Percentiles rank a stretch among this genome's conserved stretches.
Conservation (phyloP, 2,797 vertebrate genomes). For the Delichon dasypus region DNA sequence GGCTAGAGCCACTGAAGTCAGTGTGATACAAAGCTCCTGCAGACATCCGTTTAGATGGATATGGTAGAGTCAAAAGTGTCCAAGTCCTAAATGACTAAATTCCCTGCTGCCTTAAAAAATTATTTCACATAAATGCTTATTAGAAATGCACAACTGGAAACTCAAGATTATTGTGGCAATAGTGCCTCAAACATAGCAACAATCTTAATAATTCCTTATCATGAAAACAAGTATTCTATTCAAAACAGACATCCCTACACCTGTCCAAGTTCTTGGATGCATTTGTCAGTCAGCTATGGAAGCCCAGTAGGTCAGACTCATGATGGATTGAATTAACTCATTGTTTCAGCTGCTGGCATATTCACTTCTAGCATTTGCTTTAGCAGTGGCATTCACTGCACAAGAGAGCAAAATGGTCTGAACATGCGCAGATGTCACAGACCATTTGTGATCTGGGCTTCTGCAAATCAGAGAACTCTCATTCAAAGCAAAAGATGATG, state of each 20-base stretch:
- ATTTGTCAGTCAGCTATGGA: not conserved
- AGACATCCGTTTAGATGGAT: not conserved
- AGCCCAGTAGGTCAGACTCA: not conserved
- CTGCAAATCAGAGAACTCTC: not conserved
- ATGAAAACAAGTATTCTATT: not conserved
- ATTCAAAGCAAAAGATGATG: not conserved
- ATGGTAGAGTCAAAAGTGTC: not conserved
- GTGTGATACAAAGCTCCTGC: not conserved
- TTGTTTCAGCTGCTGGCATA: not conserved
- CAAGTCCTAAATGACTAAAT: not conserved
- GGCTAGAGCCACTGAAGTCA: not conserved
- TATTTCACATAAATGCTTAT: not conserved
- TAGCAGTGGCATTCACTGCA: not conserved
- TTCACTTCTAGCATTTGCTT: not conserved
- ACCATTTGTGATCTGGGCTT: not conserved
- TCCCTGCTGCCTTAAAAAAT: not conserved
- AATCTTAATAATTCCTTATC: not conserved
- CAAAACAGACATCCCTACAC: not conserved
- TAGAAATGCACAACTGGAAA: not conserved
- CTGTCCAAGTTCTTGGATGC: fast-evolving
- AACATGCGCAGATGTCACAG: not conserved
- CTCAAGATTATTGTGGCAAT: not conserved
- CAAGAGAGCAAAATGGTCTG: not conserved
- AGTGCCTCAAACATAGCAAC: not conserved
- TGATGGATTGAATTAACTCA: not conserved